Conservation (phyloP, 2,888 invertebrate genomes). For the Drepana falcataria region DNA sequence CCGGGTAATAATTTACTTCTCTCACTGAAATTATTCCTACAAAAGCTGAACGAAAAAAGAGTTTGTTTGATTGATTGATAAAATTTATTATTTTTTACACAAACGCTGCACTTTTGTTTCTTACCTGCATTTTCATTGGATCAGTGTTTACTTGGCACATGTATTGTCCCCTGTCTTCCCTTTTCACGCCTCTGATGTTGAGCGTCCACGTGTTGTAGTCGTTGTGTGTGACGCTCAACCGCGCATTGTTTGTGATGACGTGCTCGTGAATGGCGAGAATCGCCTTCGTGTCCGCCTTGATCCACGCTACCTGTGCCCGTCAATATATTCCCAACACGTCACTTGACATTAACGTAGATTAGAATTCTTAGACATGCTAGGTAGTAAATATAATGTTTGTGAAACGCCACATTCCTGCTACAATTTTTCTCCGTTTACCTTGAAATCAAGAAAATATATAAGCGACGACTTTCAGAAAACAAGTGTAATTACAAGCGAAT, state of each 20-base stretch:
- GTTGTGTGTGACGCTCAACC: slow-evolving; percentile 93
- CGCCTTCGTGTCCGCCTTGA: slow-evolving; percentile 95
- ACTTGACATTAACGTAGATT: background rate
- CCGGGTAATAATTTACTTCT: background rate
- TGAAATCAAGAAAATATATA: slow-evolving; percentile 33
- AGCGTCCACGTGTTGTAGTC: slow-evolving; percentile 96
- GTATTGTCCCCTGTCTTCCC: slow-evolving; percentile 93
- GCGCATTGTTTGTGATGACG: slow-evolving; percentile 94
- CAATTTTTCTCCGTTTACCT: slow-evolving; percentile 31
- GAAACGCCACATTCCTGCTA: slow-evolving; percentile 37
- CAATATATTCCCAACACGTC: slow-evolving; percentile 5
- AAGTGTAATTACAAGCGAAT: slow-evolving; percentile 74
- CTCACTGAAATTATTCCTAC: background rate
- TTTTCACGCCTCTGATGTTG: slow-evolving; percentile 89
- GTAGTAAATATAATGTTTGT: slow-evolving; percentile 16
- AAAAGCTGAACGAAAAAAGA: too few relatives aligned
- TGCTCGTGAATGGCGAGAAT: slow-evolving; percentile 95
- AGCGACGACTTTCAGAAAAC: slow-evolving; percentile 57
- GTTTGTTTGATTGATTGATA: too few relatives aligned
- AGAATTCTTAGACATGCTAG: slow-evolving; percentile 13
- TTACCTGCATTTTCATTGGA: slow-evolving; percentile 96
- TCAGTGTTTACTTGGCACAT: slow-evolving; percentile 98
- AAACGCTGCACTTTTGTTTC: too few relatives aligned
- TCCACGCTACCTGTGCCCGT: slow-evolving; percentile 90
- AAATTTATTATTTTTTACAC: too few relatives aligned